These are phyloP conservation scores for Agonopterix subpropinquella DNA, from an alignment of 2,888 invertebrate genomes.

Conservation along the genomic window DNA sequence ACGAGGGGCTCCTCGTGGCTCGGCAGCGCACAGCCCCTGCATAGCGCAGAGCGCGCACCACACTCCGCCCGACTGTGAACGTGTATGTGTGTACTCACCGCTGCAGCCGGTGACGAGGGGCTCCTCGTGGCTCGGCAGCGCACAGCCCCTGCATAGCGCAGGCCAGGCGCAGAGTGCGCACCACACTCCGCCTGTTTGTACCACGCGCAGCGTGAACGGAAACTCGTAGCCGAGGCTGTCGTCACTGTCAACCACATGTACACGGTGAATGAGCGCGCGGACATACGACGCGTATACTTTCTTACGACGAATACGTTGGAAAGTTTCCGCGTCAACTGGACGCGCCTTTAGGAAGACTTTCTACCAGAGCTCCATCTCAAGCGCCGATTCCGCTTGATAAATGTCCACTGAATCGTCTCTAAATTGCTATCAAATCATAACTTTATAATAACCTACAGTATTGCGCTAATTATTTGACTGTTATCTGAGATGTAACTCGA, in stretches of 20 bases:
- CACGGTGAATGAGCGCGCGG: background rate
- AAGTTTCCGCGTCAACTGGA: no score
- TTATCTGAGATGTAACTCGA: no score
- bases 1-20: constrained; percentile 41
- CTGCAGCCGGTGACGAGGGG: constrained; percentile 20
- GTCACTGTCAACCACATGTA: constrained; percentile 77
- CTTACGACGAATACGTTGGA: no score
- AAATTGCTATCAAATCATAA: no score
- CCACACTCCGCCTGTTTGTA: constrained; percentile 56
- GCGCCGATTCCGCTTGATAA: no score
- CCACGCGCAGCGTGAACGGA: constrained; percentile 91
- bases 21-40: constrained; percentile 89
- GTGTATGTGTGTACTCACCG: no score
- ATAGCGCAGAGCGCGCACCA: constrained; percentile 87
- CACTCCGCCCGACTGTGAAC: no score
- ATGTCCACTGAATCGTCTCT: no score
- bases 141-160: constrained; percentile 90
- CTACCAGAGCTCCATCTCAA: no score
- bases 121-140: constrained; percentile 75
- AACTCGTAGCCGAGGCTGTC: constrained; percentile 94
- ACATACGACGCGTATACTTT: background rate
- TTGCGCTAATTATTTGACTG: no score
- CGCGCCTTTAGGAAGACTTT: no score
- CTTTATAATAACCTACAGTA: no score
- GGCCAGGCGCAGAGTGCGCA: constrained; percentile 89